Evolutionary conservation across 2,113 vertebrate genomes (phyloP), one percentile per base, ranked within the genome.

Genomic region (Sigmodon hispidus): DNA sequence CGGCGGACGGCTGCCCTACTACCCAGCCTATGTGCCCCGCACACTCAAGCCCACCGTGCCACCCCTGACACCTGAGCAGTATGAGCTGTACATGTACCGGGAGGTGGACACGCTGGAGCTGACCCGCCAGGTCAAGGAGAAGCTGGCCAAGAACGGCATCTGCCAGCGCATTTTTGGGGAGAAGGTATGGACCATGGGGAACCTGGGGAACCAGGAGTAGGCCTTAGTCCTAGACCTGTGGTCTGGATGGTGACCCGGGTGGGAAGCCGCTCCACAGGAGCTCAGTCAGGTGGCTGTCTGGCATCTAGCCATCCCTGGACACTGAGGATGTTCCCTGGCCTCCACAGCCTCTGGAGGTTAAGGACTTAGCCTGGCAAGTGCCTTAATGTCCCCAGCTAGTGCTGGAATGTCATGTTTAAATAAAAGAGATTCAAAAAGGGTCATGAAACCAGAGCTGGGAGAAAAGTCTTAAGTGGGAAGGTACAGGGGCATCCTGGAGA

Each of bases 161-260:
- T 99, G 99, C 98, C 99, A 99, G 98, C 98, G 99, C 98, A 99
- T 99, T 98, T 99, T 99, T 0, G 99, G 99, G 83, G 99, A 99
- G 98, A 99, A 99, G 99, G 99, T 99, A 97, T 73, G 69, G 45
- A n/a, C 48, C 4, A 2, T 7, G 13, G 57, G 69, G 16, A 7
- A 7, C 1, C 43, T 0, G 13, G 89, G 17, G 1, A 15, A 29
- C 43, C 6, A 9, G 70, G 50, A 40, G 5, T 31, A 40, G 81
- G 43, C 86, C 36, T 26, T 50, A 7, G 87, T 65, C n/a, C 67
- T 3, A 57, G 57, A 40, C 26, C 86, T 73, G 52, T 29, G 52
- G 67, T 55, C 85, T 59, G 52, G 52, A 45, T 36, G 86, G 69
- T 57, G 69, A 43, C 24, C n/a, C 10, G 11, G n/a, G 69, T 72